Evolutionary conservation across 2,113 vertebrate species (phyloP).

Genomic region (Pedetes capensis): DNA sequence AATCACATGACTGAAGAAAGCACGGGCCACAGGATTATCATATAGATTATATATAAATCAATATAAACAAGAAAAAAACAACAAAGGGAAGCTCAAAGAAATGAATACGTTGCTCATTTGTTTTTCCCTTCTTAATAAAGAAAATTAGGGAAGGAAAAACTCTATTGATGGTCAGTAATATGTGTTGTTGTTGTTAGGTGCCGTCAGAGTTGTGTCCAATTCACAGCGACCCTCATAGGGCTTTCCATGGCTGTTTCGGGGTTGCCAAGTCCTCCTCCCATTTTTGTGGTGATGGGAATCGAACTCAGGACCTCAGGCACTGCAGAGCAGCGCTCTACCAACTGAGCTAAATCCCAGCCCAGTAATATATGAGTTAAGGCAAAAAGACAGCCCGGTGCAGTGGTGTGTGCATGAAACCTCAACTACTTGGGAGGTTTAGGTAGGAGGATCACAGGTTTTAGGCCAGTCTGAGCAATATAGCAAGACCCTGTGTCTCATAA

Average conservation of each 20-base stretch:
- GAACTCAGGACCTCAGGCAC: no score
- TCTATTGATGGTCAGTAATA: not conserved
- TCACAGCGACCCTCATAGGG: no score
- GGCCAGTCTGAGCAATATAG: not conserved
- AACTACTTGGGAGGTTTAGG: not conserved
- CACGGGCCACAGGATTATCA: not conserved
- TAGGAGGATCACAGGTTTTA: not conserved
- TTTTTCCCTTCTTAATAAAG: not conserved
- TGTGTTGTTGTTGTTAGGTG: no score
- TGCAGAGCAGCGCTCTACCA: no score
- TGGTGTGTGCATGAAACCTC: no score
- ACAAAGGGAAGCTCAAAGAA: not conserved
- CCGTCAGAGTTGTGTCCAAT: no score
- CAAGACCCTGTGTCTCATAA: not conserved
- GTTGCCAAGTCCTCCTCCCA: no score
- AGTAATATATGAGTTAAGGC: no score
- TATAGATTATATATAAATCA: not conserved
- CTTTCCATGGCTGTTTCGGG: no score
- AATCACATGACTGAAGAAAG: not conserved
- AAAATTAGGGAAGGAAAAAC: not conserved
- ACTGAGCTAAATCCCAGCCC: no score
- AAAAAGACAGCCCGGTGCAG: not conserved
- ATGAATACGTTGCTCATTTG: not conserved
- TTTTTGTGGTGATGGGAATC: no score
- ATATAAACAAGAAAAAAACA: not conserved